Conservation (phyloP, 1,140 invertebrate genomes). For the Fopius arisanus region DNA sequence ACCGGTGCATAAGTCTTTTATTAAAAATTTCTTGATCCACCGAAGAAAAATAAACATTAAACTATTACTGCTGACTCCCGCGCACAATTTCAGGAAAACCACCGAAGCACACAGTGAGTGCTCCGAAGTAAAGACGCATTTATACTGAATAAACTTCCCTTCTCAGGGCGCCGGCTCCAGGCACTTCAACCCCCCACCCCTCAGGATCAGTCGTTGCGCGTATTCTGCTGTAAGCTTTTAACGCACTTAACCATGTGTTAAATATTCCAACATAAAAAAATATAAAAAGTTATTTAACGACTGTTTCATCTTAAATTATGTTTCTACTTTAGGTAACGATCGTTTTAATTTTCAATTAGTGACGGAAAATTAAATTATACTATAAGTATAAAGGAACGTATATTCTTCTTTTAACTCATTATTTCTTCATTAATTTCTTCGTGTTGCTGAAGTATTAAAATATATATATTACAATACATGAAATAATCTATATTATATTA, state of each 20-base stretch:
- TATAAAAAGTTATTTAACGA: neutral
- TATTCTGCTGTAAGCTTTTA: conserved; percentile 34
- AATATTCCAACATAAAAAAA: neutral
- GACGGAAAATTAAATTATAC: too few species aligned
- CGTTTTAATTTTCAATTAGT: too few species aligned
- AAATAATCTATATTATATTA: too few species aligned
- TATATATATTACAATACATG: too few species aligned
- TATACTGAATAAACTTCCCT: conserved; percentile 52
- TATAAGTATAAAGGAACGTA: too few species aligned
- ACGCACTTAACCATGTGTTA: neutral
- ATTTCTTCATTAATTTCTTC: too few species aligned
- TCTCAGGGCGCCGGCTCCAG: conserved; percentile 47
- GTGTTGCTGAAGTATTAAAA: too few species aligned
- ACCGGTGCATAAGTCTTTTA: too few species aligned
- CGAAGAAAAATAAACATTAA: too few species aligned
- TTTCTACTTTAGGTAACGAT: too few species aligned
- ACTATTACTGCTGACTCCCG: neutral
- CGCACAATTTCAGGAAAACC: neutral
- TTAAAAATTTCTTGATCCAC: too few species aligned
- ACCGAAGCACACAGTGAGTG: conserved; percentile 32
- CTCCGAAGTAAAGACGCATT: conserved; percentile 50
- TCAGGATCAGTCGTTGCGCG: conserved; percentile 41
- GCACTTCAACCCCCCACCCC: conserved; percentile 40
- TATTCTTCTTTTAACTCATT: too few species aligned
- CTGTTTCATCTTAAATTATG: neutral